Evolutionary conservation across 1,140 invertebrate species (phyloP), one percentile per base, ranked within the genome.

Genomic region (Drosophila lacteicornis): DNA sequence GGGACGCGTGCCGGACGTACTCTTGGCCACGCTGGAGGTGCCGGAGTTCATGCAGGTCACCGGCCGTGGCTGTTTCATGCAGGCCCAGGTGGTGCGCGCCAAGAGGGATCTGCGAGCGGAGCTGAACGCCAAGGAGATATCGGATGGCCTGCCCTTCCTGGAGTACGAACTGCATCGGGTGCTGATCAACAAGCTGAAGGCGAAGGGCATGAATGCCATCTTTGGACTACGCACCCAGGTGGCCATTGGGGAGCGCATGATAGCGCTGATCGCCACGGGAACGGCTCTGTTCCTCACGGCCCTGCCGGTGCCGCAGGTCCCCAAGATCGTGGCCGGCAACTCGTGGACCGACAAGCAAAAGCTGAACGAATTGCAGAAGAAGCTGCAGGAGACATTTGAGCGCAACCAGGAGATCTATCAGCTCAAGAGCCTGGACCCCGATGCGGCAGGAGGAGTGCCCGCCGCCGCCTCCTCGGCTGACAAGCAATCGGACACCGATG

Each of bases 151-250:
- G 46, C 98, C 98, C 1, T 99, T 99, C 93, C 92, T 99, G 47
- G 98, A 99, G 93, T 99, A 99, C 93, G 98, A 99, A 92, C 93
- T 99, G 30, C 98, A 99, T 92, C 96, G 97, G 73, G 95, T 99
- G 81, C 93, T 99, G 12, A 94, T 99, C 3, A 98, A 98, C 84
- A 99, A 99, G 93, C 93, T 99, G 1, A 96, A 97, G 92, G 96
- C 98, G 68, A 97, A 97, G 91, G 98, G 97, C 15, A 98, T 98
- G 97, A 99, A 98, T 93, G 96, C 96, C n/a, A 94, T 98, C 19
- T 98, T 98, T 93, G 96, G 97, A 3, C 92, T 98, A 1, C 96
- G 95, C 91, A 95, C 97, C 3, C 97, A 98, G 91, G 95, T 99
- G 27, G 96, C 97, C 1, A 95, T 99, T 53, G 98, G 98, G 3